Evolutionary conservation across 2,888 invertebrate genomes (phyloP).

Genomic region (Macroteleia sp.): DNA sequence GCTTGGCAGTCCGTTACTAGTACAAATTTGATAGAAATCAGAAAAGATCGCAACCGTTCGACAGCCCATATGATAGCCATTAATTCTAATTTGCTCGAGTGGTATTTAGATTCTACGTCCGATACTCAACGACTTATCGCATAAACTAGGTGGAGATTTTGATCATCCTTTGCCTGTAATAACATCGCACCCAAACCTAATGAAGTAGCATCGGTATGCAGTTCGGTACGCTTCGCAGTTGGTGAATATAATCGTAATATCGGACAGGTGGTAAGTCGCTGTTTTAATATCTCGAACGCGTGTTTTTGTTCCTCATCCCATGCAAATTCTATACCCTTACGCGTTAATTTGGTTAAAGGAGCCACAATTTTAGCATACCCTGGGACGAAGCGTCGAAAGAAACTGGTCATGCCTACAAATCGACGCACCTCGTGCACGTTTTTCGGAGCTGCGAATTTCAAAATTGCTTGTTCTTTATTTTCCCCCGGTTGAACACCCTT

Average conservation of each 20-base stretch:
- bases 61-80: neutral
- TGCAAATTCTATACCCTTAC: neutral
- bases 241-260: slow-evolving; percentile 7
- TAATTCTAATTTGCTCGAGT: too few relatives aligned
- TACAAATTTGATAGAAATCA: neutral
- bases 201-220: slow-evolving; percentile 13
- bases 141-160: neutral
- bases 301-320: neutral
- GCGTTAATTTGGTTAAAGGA: neutral
- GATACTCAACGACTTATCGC: neutral
- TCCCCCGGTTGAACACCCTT: slow-evolving; percentile 16
- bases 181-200: slow-evolving; percentile 3
- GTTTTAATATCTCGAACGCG: slow-evolving; percentile 1
- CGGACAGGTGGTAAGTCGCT: neutral
- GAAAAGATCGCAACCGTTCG: slow-evolving; percentile 1
- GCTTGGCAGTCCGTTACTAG: slow-evolving; percentile 8
- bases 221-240: neutral
- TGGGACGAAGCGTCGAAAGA: slow-evolving; percentile 12
- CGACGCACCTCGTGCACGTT: slow-evolving; percentile 55
- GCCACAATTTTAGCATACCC: neutral
- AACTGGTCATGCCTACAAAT: slow-evolving; percentile 58
- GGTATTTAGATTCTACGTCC: neutral
- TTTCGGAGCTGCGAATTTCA: slow-evolving; percentile 11
- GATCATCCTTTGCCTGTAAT: neutral
- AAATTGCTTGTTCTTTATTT: neutral